Evolutionary conservation across 92 coral and sea anemone species (phyloP), one percentile per base, ranked within the genome.

Genomic region (Palythoa grandis): DNA sequence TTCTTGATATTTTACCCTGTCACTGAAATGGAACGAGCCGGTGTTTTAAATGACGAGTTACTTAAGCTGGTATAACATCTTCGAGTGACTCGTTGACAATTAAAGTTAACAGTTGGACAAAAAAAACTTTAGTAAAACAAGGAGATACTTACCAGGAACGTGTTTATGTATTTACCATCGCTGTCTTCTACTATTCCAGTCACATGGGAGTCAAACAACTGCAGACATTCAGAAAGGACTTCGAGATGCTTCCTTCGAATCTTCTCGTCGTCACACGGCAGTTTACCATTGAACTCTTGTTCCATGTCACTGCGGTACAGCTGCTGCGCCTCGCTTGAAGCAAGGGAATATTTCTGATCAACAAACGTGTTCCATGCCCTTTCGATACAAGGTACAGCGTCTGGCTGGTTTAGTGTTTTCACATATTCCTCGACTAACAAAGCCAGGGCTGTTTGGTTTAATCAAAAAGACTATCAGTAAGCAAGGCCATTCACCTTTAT

Each of bases 341-440:
- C 84, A 2, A 65, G 54, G 56, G 74, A 79, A 63, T 39, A 79
- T 61, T 79, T 79, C 40, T 79, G 84, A 40, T 79, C 74, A 79
- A 79, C 84, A 79, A 79, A 79, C 23, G 58, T 11, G 20, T 13
- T 79, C 84, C 84, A 79, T 2, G 84, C 74, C 12, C 52, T 63
- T 73, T 79, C 84, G 56, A 79, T 65, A 69, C 84, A 79, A 7
- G 84, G 84, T 17, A 79, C 84, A 10, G 84, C 84, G 4, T 79
- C 74, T 19, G 84, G 84, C 52, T 63, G 9, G 43, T 79, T 79
- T 74, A 79, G 54, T 40, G 84, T 79, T 38, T 65, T 79, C 84
- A 79, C 84, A 39, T 79, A 65, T 25, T 79, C 84, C 11, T 43
- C 84, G 37, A 79, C 84, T 50, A 79, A 13, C 72, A 79, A 63